phyloP scores from a whole-genome alignment of 2,113 vertebrate species.

The Ranitomeya imitator region DNA sequence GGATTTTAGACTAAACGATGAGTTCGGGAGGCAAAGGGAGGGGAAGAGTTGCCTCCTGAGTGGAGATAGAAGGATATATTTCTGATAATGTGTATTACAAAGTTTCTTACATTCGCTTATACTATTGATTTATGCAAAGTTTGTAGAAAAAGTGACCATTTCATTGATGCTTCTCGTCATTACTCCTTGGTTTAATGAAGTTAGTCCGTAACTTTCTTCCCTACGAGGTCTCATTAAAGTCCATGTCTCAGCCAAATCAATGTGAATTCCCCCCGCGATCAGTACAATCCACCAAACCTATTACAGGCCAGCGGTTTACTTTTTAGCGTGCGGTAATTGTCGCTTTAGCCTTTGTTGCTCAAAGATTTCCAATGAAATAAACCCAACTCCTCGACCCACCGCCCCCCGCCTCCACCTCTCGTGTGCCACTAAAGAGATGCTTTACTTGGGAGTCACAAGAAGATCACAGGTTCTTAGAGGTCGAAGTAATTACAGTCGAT shows the following conservation, averaged over 20 bases:
- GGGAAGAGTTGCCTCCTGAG: too few species aligned
- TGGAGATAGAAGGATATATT: too few species aligned
- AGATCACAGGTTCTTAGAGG: not conserved
- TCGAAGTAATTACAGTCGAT: slow-evolving; percentile 40
- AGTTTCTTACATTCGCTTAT: too few species aligned
- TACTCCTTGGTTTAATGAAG: not conserved
- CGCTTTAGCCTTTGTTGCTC: not conserved
- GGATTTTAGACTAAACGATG: too few species aligned
- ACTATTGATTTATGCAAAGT: too few species aligned
- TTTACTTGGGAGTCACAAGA: not conserved
- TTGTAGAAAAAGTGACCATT: too few species aligned
- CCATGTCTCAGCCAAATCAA: not conserved
- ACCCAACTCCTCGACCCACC: not conserved
- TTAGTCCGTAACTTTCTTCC: not conserved
- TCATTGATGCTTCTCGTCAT: not conserved
- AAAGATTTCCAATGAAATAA: slow-evolving; percentile 12
- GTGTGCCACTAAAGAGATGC: not conserved
- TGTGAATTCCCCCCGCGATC: not conserved
- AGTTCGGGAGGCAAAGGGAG: too few species aligned
- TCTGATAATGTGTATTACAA: too few species aligned
- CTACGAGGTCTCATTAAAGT: not conserved
- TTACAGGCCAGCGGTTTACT: not conserved
- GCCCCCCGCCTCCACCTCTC: not conserved
- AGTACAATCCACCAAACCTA: not conserved
- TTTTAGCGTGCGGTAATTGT: not conserved